Base-by-base conservation (phyloP, 2,888 invertebrate species). In the Dynastes hyllus region DNA sequence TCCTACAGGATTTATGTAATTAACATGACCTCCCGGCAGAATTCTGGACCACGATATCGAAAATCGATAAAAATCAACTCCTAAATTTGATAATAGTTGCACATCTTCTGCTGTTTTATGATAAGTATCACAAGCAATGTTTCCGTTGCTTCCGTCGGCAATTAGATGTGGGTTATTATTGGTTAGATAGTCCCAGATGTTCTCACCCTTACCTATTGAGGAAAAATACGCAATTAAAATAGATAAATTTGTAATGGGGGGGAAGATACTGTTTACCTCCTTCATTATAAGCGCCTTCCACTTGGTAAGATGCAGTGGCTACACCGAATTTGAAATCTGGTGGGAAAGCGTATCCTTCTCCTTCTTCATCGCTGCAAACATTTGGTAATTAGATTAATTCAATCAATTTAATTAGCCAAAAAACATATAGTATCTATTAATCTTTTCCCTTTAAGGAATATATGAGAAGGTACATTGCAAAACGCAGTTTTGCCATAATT, bases 21-120 rank as follows among this genome's bases (percentile, higher is more conserved):
- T 92, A 11, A 91, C 90, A 78, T 92, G 90, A 9, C 95, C 96
- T 11, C 91, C 92, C 0, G 96, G 95, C 81, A 96, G 88, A 67
- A 96, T 90, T 71, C 96, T 90, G 0, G 94, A 88, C 96, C 96
- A 96, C 0, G 95, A 92, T 83, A 95, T 90, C 0, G 94, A 94
- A 87, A 95, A 95, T 61, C 94, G 90, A 87, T 94, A 95, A 80
- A 93, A 91, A 82, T 93, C 89, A 0, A 93, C 93, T 11, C 93
- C 92, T 2, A 94, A 87, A 81, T 93, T 91, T 69, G 90, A 90
- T 1, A 93, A 87, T 90, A 93, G 91, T 87, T 92, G 90, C 0
- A 92, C 92, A 85, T 94, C 94, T 61, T 92, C 92, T 83, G 91
- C 90, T 86, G 92, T 93, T 78, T 91, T 91, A 85, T 93, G 91